phyloP scores from a whole-genome alignment of 2,888 invertebrate genomes.

The Mythimna lalbum region DNA sequence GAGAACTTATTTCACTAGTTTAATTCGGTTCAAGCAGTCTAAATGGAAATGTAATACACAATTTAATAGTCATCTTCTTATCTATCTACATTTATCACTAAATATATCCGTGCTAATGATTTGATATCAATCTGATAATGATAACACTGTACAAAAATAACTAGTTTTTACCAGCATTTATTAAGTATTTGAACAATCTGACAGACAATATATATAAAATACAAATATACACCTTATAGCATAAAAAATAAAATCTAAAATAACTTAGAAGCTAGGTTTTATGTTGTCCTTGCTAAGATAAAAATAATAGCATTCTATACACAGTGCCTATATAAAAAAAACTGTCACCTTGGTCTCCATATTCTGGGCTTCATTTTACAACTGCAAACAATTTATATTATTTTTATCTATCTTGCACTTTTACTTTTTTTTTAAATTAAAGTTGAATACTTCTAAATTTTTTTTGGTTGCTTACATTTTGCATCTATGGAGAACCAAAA shows the following conservation, averaged over 20 bases:
- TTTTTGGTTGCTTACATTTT: constrained; percentile 11
- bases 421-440: constrained; percentile 16
- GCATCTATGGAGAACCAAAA: constrained; percentile 23
- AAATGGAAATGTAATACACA: background rate
- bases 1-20: background rate
- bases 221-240: background rate
- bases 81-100: background rate
- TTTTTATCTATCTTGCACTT: constrained; percentile 21
- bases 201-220: background rate
- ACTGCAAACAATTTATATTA: constrained; percentile 67
- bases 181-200: background rate
- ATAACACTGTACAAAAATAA: background rate
- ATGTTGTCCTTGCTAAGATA: constrained; percentile 4
- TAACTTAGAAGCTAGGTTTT: background rate
- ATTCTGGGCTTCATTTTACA: constrained; percentile 59
- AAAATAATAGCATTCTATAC: constrained; percentile 1
- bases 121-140: background rate
- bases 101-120: constrained; percentile 9
- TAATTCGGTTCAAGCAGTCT: background rate
- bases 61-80: background rate
- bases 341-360: constrained; percentile 64
- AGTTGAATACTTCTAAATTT: constrained; percentile 13
- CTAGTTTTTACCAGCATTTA: background rate
- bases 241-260: background rate
- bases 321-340: constrained; percentile 2